phyloP scores from a whole-genome alignment of 2,888 invertebrate species.

The Aphrophora alni region DNA sequence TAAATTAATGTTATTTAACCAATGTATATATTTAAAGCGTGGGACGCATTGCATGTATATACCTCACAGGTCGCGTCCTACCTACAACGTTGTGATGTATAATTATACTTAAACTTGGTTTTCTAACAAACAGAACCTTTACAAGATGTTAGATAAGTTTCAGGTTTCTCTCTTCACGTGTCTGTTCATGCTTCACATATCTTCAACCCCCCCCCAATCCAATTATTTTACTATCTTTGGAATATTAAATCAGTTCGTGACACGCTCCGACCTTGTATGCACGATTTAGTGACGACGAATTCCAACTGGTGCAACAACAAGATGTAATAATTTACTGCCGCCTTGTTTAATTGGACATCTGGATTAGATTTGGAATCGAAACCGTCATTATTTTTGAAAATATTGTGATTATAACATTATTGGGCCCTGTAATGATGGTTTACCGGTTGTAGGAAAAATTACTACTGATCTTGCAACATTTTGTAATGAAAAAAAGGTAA shows the following conservation, averaged over 20 bases:
- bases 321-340: no score
- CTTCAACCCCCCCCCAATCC: not conserved
- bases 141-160: not conserved
- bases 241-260: constrained; percentile 6
- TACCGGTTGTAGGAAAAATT: no score
- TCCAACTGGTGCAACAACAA: not conserved
- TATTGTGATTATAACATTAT: no score
- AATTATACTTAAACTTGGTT: not conserved
- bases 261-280: not conserved
- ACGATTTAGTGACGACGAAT: not conserved
- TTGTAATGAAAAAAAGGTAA: no score
- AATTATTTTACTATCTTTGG: constrained; percentile 6
- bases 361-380: not conserved
- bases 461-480: no score
- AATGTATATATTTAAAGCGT: no score
- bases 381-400: no score
- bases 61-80: not conserved
- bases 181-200: not conserved
- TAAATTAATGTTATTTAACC: no score
- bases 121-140: not conserved
- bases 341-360: not conserved
- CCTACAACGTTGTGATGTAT: not conserved
- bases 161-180: no score
- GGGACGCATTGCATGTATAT: not conserved
- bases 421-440: no score